phyloP scores from a whole-genome alignment of 1,140 invertebrate species.

The Tribolium madens region DNA sequence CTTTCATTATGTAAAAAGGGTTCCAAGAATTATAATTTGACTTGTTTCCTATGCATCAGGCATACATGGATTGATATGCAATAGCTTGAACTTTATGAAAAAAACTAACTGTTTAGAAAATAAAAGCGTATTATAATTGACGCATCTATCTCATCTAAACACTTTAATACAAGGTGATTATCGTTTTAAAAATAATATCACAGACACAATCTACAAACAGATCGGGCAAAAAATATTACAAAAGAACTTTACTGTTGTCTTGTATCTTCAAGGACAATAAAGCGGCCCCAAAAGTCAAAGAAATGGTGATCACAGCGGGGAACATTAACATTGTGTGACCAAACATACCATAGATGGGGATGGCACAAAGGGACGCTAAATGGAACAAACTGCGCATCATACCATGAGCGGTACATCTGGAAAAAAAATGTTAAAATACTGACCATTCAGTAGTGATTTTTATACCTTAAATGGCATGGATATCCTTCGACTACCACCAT shows the following conservation, averaged over 20 bases:
- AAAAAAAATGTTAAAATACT: constrained; percentile 45
- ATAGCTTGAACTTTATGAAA: constrained; percentile 30
- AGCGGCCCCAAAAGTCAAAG: constrained; percentile 56
- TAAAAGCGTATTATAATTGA: constrained; percentile 33
- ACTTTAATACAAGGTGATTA: constrained; percentile 7
- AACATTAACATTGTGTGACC: constrained; percentile 57
- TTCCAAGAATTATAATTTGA: constrained; percentile 36
- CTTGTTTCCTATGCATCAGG: constrained; percentile 42
- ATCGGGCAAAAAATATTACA: constrained; percentile 53
- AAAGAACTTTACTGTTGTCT: constrained; percentile 62
- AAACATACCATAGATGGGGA: constrained; percentile 59
- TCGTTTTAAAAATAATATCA: constrained; percentile 42
- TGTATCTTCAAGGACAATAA: constrained; percentile 60
- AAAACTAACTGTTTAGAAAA: not conserved
- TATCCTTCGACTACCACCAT: constrained; percentile 62
- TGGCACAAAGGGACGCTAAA: constrained; percentile 61
- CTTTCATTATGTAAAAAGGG: constrained; percentile 25
- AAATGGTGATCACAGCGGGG: constrained; percentile 60
- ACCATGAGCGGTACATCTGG: constrained; percentile 63
- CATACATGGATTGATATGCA: constrained; percentile 41
- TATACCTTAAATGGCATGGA: constrained; percentile 61
- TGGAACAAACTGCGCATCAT: constrained; percentile 62
- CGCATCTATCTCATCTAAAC: constrained; percentile 6
- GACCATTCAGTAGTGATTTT: not conserved
- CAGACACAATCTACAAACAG: constrained; percentile 41